Evolutionary conservation across 2,797 vertebrate genomes (phyloP).

Genomic region (Loris lydekkerianus): DNA sequence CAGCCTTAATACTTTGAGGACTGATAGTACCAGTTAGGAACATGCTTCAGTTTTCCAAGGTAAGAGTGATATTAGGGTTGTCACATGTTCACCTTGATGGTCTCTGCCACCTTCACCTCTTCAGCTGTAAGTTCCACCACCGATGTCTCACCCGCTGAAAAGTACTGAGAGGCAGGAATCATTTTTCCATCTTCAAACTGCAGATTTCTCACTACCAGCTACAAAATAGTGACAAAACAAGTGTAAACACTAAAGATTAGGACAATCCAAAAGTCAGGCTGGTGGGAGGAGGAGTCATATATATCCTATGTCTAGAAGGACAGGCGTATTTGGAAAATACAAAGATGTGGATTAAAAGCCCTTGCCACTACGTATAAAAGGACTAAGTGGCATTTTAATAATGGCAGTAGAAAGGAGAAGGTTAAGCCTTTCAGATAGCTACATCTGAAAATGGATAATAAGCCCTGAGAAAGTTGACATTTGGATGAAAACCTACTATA

Average conservation of each 20-base stretch:
- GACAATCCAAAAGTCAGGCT: background rate
- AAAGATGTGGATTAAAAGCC: background rate
- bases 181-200: constrained; percentile 98
- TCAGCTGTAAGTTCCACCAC: constrained; percentile 94
- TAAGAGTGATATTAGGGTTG: background rate
- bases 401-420: background rate
- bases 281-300: background rate
- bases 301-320: background rate
- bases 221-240: constrained; percentile 48
- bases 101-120: constrained; percentile 93
- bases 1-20: background rate
- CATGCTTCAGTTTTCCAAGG: background rate
- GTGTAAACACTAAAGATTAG: background rate
- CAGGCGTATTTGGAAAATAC: background rate
- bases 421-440: background rate
- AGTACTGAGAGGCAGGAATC: constrained; percentile 97
- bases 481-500: background rate
- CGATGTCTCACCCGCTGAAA: constrained; percentile 91
- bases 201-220: constrained; percentile 96
- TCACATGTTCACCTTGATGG: constrained; percentile 90
- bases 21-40: background rate
- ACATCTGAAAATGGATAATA: background rate
- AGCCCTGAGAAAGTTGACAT: background rate
- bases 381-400: background rate
- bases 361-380: background rate